Base-by-base conservation (phyloP, 2,888 invertebrate genomes). In the Hecatera dysodea region DNA sequence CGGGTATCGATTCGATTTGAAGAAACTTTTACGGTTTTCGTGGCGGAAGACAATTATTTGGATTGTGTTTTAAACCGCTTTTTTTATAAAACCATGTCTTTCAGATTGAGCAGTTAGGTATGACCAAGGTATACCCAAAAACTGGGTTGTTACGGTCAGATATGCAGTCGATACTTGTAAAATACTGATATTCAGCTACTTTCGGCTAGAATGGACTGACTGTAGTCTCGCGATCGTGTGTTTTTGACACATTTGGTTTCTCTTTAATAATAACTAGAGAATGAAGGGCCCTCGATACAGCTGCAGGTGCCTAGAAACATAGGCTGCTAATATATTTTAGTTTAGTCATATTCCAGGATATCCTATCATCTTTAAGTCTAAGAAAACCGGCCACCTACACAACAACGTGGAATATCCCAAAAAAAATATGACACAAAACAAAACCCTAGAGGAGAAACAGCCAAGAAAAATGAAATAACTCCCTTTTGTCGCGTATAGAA, bases 11-110 rank as follows among this genome's bases (percentile, higher is more conserved):
- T 78, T 81, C 69, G 46, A 36, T 68, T 72, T 67, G 74, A 81
- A 81, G 83, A 84, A 84, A 80, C 85, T 85, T 82, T 81, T 75
- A 86, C 78, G 77, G 78, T 85, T 83, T 83, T 83, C 72, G 83
- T 80, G 80, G 81, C 59, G 50, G 55, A 83, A 81, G 75, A 83
- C 81, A 86, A 86, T 85, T 84, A 84, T 77, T 82, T 78, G 61
- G 68, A 78, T 82, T 75, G 67, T 44, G 48, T 79, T 84, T 78
- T 70, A 70, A 80, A 12, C 59, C 42, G 29, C 42, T 55, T 55
- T 67, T 70, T 53, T 56, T 56, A 60, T 53, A 33, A 65, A 56
- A 57, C 48, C 56, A 48, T n/a, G 22, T n/a, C 39, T n/a, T 29
- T 27, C 52, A 19, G n/a, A 60, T 48, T 33, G 36, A 29, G 24